Base-by-base conservation (phyloP, 2,113 vertebrate species). In the Oxygymnocypris stewartii region DNA sequence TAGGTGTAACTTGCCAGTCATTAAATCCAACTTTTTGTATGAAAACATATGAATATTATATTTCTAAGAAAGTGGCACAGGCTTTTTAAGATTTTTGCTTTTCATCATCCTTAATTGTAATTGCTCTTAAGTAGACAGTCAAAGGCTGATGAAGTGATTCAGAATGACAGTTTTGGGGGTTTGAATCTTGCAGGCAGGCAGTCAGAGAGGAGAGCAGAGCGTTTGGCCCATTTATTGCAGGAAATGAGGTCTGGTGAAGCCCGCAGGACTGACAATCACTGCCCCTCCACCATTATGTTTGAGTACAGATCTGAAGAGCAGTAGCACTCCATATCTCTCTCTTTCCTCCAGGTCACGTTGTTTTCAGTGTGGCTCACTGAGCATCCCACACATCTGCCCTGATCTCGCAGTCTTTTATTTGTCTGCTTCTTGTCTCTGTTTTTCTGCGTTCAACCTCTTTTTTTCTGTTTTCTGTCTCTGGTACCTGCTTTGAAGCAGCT, bases 161-260 rank as follows among this genome's bases (percentile, higher is more conserved):
- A 16, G 44, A 31, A 51, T 71, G 28, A 35, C 23, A 59, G 12
- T 61, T 20, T 63, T 10, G 59, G 51, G 63, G 35, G 11, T 49
- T 89, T 25, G 82, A 83, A 89, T 88, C 61, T 92, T 88, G 84
- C 44, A 86, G 75, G 42, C 57, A 82, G 71, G 42, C 57, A 82
- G 71, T 25, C 71, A 9, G 49, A 78, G 14, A n/a, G 75, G 0
- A 65, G 87, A 57, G 88, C 77, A 83, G 87, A 88, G 90, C 67
- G 57, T 88, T 86, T 90, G 93, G 69, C 92, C 93, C 91, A 92
- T 94, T 94, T 93, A 87, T 88, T 88, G 92, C 89, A 91, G 88
- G 90, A 94, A 95, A 93, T 85, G 94, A 92, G 94, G 94, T 95
- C 95, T 95, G 80, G 88, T 92, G 92, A 94, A 90, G 92, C 94